Evolutionary conservation across 2,888 invertebrate species (phyloP).

Genomic region (Strigamia maritima): DNA sequence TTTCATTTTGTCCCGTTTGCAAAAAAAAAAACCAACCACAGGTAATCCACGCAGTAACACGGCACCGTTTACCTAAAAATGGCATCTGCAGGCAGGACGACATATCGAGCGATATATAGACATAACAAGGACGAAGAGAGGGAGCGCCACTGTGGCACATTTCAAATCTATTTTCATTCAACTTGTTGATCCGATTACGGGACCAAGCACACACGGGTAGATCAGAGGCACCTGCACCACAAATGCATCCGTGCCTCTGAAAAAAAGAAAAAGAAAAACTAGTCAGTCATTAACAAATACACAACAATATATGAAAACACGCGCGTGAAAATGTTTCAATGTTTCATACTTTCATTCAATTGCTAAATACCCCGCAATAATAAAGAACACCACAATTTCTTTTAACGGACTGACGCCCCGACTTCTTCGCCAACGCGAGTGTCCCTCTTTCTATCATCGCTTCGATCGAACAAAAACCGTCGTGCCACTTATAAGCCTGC

Average conservation of each 20-base stretch:
- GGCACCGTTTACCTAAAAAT: background rate
- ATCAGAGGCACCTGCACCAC: constrained; percentile 42
- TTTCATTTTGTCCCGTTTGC: background rate
- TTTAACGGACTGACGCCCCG: background rate
- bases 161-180: background rate
- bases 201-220: constrained; percentile 15
- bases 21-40: constrained; percentile 39
- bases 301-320: background rate
- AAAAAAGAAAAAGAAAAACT: constrained; percentile 40
- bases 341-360: too few species aligned
- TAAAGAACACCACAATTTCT: background rate
- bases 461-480: background rate
- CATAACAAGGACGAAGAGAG: too few species aligned
- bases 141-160: constrained; percentile 36
- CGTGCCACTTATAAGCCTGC: constrained; percentile 37
- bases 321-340: too few species aligned
- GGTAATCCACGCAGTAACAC: constrained; percentile 35
- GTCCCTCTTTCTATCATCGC: constrained; percentile 38
- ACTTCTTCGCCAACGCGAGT: background rate
- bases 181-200: background rate
- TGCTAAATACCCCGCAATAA: background rate
- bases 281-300: background rate
- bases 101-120: too few species aligned
- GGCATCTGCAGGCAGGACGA: constrained; percentile 34
- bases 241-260: constrained; percentile 42